phyloP scores from a whole-genome alignment of 2,113 vertebrate genomes.

The Gracilinanus agilis region DNA sequence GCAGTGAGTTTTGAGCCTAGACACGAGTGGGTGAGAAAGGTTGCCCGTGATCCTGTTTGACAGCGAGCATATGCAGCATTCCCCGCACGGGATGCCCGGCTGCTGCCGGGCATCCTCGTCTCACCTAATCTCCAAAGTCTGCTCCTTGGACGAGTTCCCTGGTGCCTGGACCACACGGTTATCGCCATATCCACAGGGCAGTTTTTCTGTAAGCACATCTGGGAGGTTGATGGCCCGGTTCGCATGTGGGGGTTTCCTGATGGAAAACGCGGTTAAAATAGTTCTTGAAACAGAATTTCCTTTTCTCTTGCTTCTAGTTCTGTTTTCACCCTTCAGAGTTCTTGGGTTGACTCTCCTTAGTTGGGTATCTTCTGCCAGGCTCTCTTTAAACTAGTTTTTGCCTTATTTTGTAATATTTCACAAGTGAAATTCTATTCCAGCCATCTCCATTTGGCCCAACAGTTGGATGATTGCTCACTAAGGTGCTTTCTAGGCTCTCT shows the following conservation, averaged over 20 bases:
- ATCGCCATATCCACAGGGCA: background rate
- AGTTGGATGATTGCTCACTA: background rate
- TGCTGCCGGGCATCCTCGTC: too few relatives aligned
- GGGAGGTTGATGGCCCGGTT: background rate
- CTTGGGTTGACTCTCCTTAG: background rate
- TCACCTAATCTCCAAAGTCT: too few relatives aligned
- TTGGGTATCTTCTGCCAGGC: background rate
- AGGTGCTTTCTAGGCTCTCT: background rate
- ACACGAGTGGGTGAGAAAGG: too few relatives aligned
- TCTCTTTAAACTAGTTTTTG: background rate
- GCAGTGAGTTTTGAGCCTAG: too few relatives aligned
- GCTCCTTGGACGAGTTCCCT: too few relatives aligned
- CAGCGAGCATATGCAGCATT: too few relatives aligned
- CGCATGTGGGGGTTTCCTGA: background rate
- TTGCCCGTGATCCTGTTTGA: too few relatives aligned
- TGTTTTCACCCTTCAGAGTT: background rate
- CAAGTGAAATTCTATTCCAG: background rate
- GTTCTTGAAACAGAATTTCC: background rate
- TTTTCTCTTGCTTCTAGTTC: background rate
- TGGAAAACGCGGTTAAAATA: background rate
- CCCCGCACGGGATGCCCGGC: too few relatives aligned
- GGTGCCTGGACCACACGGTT: too few relatives aligned
- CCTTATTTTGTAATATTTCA: background rate
- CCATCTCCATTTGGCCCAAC: background rate
- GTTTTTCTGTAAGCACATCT: background rate